phyloP scores from a whole-genome alignment of 2,113 vertebrate species.

The Xiphorhynchus elegans region DNA sequence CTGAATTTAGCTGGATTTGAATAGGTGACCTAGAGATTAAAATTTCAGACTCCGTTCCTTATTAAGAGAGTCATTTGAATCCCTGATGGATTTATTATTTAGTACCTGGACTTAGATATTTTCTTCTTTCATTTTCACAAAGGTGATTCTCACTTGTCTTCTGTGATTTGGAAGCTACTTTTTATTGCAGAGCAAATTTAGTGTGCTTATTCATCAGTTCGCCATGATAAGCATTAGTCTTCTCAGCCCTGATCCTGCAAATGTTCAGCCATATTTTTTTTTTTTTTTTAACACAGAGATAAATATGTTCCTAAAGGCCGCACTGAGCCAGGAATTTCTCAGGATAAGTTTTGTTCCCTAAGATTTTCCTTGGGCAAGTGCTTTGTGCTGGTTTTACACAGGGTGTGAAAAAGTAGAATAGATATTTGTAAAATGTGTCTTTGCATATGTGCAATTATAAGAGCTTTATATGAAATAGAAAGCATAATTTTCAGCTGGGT shows the following conservation, averaged over 20 bases:
- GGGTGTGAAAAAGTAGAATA: neutral
- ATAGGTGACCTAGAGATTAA: neutral
- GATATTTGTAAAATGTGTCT: neutral
- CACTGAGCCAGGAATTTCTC: neutral
- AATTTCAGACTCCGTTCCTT: neutral
- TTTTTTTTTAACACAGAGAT: neutral
- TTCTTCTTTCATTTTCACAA: conserved; percentile 14
- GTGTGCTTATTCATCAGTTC: neutral
- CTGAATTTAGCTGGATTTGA: conserved; percentile 13
- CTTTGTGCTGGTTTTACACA: neutral
- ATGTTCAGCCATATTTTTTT: neutral
- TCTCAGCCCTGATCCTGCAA: neutral
- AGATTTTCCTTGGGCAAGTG: neutral
- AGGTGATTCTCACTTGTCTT: neutral
- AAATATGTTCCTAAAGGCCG: neutral
- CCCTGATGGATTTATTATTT: neutral
- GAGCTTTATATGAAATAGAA: neutral
- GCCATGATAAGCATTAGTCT: neutral
- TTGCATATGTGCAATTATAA: neutral
- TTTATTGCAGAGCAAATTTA: neutral
- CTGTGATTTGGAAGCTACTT: neutral
- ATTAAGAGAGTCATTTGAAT: neutral
- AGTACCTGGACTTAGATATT: neutral
- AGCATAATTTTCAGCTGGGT: neutral
- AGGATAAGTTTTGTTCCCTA: neutral